These are phyloP conservation scores for Eilema griseolum DNA, from an alignment of 2,888 invertebrate genomes.

Conservation along the genomic window DNA sequence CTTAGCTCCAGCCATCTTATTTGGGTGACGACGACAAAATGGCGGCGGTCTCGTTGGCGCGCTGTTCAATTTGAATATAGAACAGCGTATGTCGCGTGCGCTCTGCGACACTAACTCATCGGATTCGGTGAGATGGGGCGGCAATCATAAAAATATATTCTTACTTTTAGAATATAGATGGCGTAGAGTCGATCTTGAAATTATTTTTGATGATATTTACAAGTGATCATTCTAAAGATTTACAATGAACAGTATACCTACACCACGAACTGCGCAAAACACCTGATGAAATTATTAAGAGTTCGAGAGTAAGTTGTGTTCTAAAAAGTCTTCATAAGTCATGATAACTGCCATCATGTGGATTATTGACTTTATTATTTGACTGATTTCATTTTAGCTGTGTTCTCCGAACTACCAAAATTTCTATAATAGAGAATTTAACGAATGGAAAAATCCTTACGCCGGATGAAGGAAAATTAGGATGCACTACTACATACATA, in stretches of 20 bases:
- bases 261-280: too few species aligned
- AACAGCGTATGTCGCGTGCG: conserved; percentile 85
- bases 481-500: too few species aligned
- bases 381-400: too few species aligned
- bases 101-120: conserved; percentile 83
- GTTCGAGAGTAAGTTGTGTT: too few species aligned
- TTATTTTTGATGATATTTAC: background rate
- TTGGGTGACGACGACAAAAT: conserved; percentile 79
- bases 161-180: conserved; percentile 64
- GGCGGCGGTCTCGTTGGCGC: conserved; percentile 75
- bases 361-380: too few species aligned
- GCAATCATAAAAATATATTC: conserved; percentile 85
- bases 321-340: background rate
- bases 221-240: too few species aligned
- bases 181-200: conserved; percentile 36
- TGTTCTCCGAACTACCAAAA: background rate
- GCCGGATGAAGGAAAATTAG: too few species aligned
- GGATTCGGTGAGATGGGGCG: conserved; percentile 83
- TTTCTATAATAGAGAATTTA: background rate
- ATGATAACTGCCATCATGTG: background rate
- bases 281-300: too few species aligned
- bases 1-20: conserved; percentile 78
- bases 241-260: too few species aligned
- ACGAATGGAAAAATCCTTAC: too few species aligned
- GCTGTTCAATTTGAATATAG: conserved; percentile 86